Evolutionary conservation across 2,113 vertebrate genomes (phyloP).

Genomic region (Lates calcarifer): DNA sequence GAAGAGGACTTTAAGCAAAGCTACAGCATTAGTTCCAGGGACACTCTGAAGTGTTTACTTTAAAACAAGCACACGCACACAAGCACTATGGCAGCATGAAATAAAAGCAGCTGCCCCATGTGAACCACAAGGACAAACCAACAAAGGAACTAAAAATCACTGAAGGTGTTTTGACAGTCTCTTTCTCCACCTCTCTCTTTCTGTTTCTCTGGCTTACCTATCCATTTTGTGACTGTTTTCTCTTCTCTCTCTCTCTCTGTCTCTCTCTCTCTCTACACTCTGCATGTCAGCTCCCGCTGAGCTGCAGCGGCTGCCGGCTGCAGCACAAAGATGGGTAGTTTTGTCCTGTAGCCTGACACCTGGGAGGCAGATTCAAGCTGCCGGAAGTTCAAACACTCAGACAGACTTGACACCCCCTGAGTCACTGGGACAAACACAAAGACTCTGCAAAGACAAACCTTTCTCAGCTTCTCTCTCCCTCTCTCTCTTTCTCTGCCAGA

Average conservation of each 20-base stretch:
- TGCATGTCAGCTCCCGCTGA: constrained; percentile 17
- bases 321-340: constrained; percentile 40
- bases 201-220: constrained; percentile 9
- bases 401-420: constrained; percentile 36
- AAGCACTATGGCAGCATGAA: constrained; percentile 22
- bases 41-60: constrained; percentile 11
- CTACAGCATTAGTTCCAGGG: neutral
- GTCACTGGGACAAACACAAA: constrained; percentile 58
- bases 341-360: constrained; percentile 53
- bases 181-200: neutral
- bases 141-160: constrained; percentile 32
- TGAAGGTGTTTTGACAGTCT: constrained; percentile 13
- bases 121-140: constrained; percentile 47
- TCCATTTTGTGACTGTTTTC: constrained; percentile 11
- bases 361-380: constrained; percentile 56
- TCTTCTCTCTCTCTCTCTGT: neutral
- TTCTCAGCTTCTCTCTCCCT: constrained; percentile 5
- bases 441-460: constrained; percentile 53
- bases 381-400: constrained; percentile 47
- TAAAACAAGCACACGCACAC: neutral
- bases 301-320: constrained; percentile 26
- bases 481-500: constrained; percentile 19
- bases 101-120: constrained; percentile 23
- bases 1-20: constrained; percentile 12
- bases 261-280: too few relatives aligned